A percentile compares a stretch with the other conserved stretches of the same genome.
Evolutionary conservation across 2,797 vertebrate species (phyloP).

Genomic region (Enteromius afrohamiltoni): DNA sequence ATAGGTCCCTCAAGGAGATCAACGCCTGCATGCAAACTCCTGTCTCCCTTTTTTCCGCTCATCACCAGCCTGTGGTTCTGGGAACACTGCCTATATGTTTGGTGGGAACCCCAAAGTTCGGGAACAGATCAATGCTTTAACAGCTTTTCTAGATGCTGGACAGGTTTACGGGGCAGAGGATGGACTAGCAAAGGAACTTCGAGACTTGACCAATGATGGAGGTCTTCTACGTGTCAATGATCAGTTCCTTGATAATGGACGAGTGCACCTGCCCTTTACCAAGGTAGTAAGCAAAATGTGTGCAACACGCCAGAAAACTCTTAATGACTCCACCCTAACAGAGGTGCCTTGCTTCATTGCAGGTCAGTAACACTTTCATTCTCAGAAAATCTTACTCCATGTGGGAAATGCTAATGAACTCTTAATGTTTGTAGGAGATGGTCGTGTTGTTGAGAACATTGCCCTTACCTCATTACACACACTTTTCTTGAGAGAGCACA

Average conservation of each 20-base stretch:
- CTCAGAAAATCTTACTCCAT: not conserved
- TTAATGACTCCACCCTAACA: conserved; percentile 63
- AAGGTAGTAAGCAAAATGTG: conserved; percentile 71
- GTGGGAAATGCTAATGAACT: not conserved
- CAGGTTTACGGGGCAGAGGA: conserved; percentile 83
- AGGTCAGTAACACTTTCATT: conserved; percentile 71
- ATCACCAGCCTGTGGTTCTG: conserved; percentile 77
- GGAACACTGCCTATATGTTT: conserved; percentile 68
- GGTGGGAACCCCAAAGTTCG: conserved; percentile 67
- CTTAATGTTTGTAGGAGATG: conserved; percentile 78
- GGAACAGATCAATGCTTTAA: conserved; percentile 87
- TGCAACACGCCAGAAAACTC: conserved; percentile 75
- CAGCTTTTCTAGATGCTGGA: conserved; percentile 83
- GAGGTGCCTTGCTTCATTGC: conserved; percentile 87
- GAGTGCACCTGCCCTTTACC: conserved; percentile 82
- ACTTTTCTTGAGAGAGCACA: conserved; percentile 87
- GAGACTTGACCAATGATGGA: conserved; percentile 71
- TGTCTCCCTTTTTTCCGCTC: conserved; percentile 86
- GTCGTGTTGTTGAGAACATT: conserved; percentile 83
- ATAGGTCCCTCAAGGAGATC: conserved; percentile 81
- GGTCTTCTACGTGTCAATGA: conserved; percentile 84
- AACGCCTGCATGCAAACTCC: conserved; percentile 66
- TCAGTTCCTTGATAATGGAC: conserved; percentile 73
- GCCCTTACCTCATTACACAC: conserved; percentile 84
- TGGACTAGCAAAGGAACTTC: conserved; percentile 72